Evolutionary conservation across 1,140 invertebrate species (phyloP).

Genomic region (Centruroides sculpturatus): DNA sequence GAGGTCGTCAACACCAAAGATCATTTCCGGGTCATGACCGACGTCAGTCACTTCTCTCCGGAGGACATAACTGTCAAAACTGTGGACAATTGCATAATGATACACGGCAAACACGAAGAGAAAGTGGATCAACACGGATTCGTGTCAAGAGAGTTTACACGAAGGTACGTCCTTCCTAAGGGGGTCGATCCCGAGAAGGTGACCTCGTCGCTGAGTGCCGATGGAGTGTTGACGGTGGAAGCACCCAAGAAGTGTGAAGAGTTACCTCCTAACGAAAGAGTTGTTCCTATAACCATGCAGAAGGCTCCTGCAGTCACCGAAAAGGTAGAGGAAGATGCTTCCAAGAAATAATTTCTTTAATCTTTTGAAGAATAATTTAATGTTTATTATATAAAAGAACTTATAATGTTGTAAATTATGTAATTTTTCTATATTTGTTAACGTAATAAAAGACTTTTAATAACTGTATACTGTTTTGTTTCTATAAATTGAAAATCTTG

Average conservation of each 20-base stretch:
- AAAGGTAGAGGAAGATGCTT: too few species aligned
- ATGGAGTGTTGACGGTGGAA: conserved; percentile 54
- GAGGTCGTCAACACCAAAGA: conserved; percentile 17
- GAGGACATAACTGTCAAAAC: conserved; percentile 27
- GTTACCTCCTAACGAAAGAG: conserved; percentile 14
- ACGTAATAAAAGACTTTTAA: too few species aligned
- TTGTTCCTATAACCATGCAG: conserved; percentile 16
- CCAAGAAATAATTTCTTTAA: too few species aligned
- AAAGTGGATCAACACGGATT: conserved; percentile 41
- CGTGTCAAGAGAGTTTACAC: conserved; percentile 56
- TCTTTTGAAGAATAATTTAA: too few species aligned
- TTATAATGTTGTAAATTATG: too few species aligned
- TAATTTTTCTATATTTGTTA: too few species aligned
- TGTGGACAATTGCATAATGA: conserved; percentile 24
- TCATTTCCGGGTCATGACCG: conserved; percentile 24
- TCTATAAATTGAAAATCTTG: too few species aligned
- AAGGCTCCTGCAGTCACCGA: too few species aligned
- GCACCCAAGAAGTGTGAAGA: conserved; percentile 37
- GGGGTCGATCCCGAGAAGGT: conserved; percentile 45
- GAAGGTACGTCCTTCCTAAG: conserved; percentile 45
- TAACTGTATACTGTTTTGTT: too few species aligned
- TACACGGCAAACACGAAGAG: conserved; percentile 27
- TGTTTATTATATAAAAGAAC: too few species aligned
- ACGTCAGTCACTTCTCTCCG: conserved; percentile 25
- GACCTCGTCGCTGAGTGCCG: conserved; percentile 52